Percentiles rank a stretch among this genome's conserved stretches.
phyloP scores from a whole-genome alignment of 2,888 invertebrate genomes.

The Lasioglossum villosulum region DNA sequence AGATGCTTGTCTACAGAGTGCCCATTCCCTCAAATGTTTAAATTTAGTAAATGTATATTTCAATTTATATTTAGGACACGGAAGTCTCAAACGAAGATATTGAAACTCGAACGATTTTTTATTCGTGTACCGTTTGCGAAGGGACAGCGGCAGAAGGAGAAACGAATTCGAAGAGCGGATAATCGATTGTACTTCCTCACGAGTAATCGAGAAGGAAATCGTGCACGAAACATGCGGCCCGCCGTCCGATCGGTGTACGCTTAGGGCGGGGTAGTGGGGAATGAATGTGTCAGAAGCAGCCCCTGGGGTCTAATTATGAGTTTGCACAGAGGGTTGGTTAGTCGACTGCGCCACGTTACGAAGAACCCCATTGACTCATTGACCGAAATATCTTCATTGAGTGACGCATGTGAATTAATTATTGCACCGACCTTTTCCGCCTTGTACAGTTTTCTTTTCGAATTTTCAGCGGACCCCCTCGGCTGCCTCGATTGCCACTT shows the following conservation, averaged over 20 bases:
- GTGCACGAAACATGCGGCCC: conserved; percentile 62
- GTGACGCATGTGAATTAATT: conserved; percentile 72
- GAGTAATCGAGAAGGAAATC: conserved; percentile 66
- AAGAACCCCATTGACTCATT: conserved; percentile 74
- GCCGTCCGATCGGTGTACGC: conserved; percentile 62
- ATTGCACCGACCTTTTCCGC: conserved; percentile 31
- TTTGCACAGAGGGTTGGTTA: conserved; percentile 76
- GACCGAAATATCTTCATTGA: conserved; percentile 78
- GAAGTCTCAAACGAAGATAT: not conserved
- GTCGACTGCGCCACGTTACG: conserved; percentile 59
- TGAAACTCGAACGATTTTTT: not conserved
- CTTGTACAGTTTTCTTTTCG: not conserved
- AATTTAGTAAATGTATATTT: not conserved
- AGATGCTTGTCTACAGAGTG: too few relatives aligned
- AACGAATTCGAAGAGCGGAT: conserved; percentile 6
- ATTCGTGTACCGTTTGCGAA: not conserved
- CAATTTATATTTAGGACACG: too few relatives aligned
- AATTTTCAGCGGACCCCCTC: not conserved
- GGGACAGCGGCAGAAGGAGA: not conserved
- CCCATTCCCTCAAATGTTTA: not conserved
- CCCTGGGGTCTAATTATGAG: conserved; percentile 83
- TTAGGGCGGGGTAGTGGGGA: conserved; percentile 80
- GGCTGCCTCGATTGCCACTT: not conserved
- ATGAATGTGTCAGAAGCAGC: conserved; percentile 84
- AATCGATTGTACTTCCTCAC: conserved; percentile 60